Evolutionary conservation across 2,113 vertebrate species (phyloP).

Genomic region (Myiopsitta monachus): DNA sequence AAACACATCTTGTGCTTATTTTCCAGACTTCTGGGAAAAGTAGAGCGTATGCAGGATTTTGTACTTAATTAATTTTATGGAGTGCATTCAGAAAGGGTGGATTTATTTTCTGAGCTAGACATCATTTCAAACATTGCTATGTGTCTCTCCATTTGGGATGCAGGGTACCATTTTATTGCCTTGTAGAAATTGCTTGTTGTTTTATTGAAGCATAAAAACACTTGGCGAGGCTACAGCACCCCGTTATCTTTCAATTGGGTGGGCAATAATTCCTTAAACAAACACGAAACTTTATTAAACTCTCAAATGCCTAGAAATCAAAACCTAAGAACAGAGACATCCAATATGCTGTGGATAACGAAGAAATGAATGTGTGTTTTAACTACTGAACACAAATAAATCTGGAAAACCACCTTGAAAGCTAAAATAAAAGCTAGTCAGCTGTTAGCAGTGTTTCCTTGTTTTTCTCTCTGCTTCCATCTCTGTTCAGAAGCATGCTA

Average conservation of each 20-base stretch:
- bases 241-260: constrained; percentile 53
- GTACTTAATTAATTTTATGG: constrained; percentile 16
- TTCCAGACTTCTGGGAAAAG: not conserved
- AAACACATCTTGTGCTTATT: not conserved
- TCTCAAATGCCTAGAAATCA: constrained; percentile 23
- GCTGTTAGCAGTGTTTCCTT: not conserved
- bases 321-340: not conserved
- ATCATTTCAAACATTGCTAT: not conserved
- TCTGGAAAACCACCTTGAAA: constrained; percentile 12
- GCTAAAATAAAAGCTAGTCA: not conserved
- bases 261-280: constrained; percentile 49
- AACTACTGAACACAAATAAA: not conserved
- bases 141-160: constrained; percentile 1
- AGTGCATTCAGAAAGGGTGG: not conserved
- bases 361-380: not conserved
- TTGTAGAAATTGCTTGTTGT: constrained; percentile 47
- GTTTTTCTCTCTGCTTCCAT: not conserved
- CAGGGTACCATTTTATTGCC: not conserved
- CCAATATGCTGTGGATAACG: accelerated
- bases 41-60: not conserved
- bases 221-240: constrained; percentile 22
- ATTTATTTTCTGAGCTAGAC: constrained; percentile 19
- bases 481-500: not conserved
- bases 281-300: constrained; percentile 49
- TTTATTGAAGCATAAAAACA: constrained; percentile 59